Conservation (phyloP, 2,113 vertebrate species). For the Piliocolobus tephrosceles region DNA sequence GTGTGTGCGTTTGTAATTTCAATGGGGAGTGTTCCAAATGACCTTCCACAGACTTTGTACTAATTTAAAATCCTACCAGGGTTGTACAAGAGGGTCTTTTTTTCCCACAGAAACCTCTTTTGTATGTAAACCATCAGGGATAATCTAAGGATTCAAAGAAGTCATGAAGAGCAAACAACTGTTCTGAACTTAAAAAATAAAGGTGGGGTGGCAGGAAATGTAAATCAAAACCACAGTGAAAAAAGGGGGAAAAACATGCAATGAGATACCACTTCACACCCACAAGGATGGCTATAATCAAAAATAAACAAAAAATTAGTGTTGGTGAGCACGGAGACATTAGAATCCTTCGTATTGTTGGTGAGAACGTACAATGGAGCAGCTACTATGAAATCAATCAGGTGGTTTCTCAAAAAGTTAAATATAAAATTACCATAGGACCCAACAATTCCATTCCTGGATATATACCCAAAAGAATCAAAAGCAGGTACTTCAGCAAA, state of each 20-base stretch:
- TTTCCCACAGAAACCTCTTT: background rate
- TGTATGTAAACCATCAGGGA: background rate
- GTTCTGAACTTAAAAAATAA: background rate
- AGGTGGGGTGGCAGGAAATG: background rate
- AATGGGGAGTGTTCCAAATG: background rate
- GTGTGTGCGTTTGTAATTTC: background rate
- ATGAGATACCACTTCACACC: background rate
- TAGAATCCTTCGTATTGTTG: background rate
- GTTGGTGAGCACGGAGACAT: background rate
- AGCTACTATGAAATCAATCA: background rate
- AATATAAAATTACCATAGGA: background rate
- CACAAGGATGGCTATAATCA: background rate
- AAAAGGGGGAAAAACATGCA: background rate
- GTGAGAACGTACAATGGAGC: background rate
- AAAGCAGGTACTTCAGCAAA: background rate
- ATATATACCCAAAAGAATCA: background rate
- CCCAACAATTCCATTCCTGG: background rate
- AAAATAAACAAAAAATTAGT: background rate
- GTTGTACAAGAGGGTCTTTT: too few species aligned
- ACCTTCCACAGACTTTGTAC: background rate
- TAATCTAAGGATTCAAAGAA: background rate
- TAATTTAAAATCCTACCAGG: slow-evolving; percentile 23
- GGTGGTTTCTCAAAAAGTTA: background rate
- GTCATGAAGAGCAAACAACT: background rate
- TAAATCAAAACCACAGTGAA: background rate